Evolutionary conservation across 2,113 vertebrate genomes (phyloP).

Genomic region (Oplegnathus fasciatus): DNA sequence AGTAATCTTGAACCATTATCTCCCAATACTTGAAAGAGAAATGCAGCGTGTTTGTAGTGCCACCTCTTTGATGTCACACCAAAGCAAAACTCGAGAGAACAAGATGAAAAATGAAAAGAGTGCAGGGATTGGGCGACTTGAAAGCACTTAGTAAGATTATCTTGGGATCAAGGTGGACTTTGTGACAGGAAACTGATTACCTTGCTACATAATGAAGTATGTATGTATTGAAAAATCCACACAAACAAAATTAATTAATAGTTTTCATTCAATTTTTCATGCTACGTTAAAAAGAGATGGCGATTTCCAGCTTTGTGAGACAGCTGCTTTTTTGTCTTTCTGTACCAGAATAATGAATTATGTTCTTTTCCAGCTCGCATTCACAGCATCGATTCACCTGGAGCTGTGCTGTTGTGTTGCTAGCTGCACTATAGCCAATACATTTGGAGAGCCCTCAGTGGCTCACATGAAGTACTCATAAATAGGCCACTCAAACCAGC

Average conservation of each 20-base stretch:
- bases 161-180: constrained; percentile 59
- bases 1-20: constrained; percentile 63
- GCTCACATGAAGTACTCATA: constrained; percentile 52
- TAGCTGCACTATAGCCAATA: constrained; percentile 8
- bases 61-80: constrained; percentile 70
- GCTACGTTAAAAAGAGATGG: constrained; percentile 6
- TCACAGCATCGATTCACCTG: constrained; percentile 49
- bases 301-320: constrained; percentile 9
- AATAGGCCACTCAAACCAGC: constrained; percentile 64
- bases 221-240: constrained; percentile 17
- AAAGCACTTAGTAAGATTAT: constrained; percentile 64
- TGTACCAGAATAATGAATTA: constrained; percentile 16
- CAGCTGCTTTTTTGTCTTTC: background rate
- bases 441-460: constrained; percentile 55
- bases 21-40: constrained; percentile 62
- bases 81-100: constrained; percentile 52
- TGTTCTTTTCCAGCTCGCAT: constrained; percentile 19
- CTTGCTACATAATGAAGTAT: background rate
- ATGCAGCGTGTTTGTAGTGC: constrained; percentile 46
- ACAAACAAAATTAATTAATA: constrained; percentile 35
- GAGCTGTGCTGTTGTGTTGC: constrained; percentile 45
- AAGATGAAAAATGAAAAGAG: constrained; percentile 60
- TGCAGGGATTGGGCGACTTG: constrained; percentile 61
- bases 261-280: constrained; percentile 2
- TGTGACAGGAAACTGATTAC: constrained; percentile 59